Base-by-base conservation (phyloP, 2,888 invertebrate species). In the Lutraria lutraria region DNA sequence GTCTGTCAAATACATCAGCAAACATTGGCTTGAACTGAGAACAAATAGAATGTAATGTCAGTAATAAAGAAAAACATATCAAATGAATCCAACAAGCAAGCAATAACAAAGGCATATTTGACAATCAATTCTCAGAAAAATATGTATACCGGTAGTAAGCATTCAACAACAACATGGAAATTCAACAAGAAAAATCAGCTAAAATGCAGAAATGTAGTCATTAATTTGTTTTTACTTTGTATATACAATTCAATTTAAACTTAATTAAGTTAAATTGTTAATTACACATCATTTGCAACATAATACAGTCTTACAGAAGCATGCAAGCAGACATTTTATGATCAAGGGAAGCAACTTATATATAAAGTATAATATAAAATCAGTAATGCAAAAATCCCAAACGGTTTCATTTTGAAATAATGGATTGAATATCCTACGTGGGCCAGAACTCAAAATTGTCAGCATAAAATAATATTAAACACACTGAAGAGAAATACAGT, bases 311-410 rank as follows among this genome's bases (percentile, higher is more conserved):
- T n/a, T n/a, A n/a, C n/a, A 68, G 25, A n/a, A 68, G 63, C 63
- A 68, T 25, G 12, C 63, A 68, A 68, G 63, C 63, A 68, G 12
- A 25, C 63, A 68, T 25, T 25, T 68, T 68, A 68, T 25, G 25
- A 68, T n/a, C 21, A 68, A 68, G 63, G 63, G 63, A 68, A 68
- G 63, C 10, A 68, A 68, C 63, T 68, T 25, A 25, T 68, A 68
- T 25, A 68, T 43, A 43, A 25, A 56, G 25, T 25, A 68, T 68
- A 63, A 68, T 68, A n/a, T 25, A 4, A 25, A 68, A 68, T 25
- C n/a, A 25, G 63, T 68, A 13, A 68, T 25, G 25, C 25, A 68
- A 68, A 68, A n/a, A 15, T 21, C 19, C 15, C n/a, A n/a, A 43
- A 43, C 43, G 8, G 43, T 43, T 43, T 43, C 43, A 43, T 43